Evolutionary conservation across 2,113 vertebrate species (phyloP).

Genomic region (Panthera uncia): DNA sequence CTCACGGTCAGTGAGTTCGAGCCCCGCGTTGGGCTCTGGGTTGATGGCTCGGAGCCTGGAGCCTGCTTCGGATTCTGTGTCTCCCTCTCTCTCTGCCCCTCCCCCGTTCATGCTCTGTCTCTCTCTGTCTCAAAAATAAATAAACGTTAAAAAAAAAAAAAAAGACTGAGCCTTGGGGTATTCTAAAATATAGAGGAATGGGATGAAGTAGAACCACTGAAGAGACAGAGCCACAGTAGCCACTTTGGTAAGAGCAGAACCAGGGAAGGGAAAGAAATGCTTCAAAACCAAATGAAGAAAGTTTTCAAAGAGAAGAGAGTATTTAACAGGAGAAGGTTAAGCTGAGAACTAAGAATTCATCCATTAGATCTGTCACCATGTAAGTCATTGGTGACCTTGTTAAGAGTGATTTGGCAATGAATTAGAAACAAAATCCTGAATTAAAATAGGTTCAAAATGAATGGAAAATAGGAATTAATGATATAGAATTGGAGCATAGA

Average conservation of each 20-base stretch:
- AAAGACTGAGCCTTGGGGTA: neutral
- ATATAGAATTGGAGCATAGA: neutral
- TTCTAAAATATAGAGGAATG: neutral
- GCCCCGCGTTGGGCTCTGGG: too few relatives aligned
- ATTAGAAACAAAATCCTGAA: neutral
- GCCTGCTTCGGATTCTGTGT: too few relatives aligned
- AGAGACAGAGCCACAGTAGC: neutral
- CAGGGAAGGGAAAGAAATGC: neutral
- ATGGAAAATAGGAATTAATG: neutral
- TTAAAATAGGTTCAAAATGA: neutral
- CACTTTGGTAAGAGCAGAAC: neutral
- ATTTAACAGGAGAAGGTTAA: neutral
- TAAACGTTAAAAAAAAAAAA: too few relatives aligned
- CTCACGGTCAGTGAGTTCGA: too few relatives aligned
- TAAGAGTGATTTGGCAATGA: neutral
- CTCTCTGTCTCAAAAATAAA: too few relatives aligned
- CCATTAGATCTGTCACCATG: neutral
- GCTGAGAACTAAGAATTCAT: neutral
- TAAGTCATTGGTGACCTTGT: neutral
- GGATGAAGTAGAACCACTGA: neutral
- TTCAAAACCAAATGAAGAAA: neutral
- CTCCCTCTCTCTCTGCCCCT: too few relatives aligned
- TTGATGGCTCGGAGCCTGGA: too few relatives aligned
- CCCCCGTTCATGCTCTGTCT: too few relatives aligned
- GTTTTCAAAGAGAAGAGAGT: neutral